phyloP scores from a whole-genome alignment of 2,797 vertebrate genomes.

The Allobates femoralis region DNA sequence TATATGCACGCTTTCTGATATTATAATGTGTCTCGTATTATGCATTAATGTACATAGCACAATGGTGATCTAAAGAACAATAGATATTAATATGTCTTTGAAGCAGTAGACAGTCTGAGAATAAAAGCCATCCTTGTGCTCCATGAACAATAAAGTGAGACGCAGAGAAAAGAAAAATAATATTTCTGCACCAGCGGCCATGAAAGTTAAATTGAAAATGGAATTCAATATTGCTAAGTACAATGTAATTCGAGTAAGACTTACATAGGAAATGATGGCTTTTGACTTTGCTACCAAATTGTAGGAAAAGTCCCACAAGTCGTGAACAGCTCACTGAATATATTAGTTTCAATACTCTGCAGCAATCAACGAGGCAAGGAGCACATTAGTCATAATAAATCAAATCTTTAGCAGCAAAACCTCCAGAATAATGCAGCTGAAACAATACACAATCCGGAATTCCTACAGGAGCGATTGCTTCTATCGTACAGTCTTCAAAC shows the following conservation, averaged over 20 bases:
- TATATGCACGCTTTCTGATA: not conserved
- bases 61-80: not conserved
- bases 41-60: not conserved
- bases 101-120: not conserved
- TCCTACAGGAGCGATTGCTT: constrained; percentile 16
- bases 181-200: constrained; percentile 17
- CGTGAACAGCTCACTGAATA: constrained; percentile 36
- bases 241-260: constrained; percentile 29
- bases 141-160: not conserved
- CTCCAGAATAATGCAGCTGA: constrained; percentile 21
- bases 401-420: constrained; percentile 26
- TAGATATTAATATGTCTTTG: not conserved
- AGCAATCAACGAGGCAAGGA: constrained; percentile 32
- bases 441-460: constrained; percentile 21
- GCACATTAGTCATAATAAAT: constrained; percentile 41
- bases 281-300: constrained; percentile 36
- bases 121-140: not conserved
- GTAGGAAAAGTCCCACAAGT: constrained; percentile 30
- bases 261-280: constrained; percentile 36
- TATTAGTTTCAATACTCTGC: constrained; percentile 35
- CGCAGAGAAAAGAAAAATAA: constrained; percentile 15
- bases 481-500: constrained; percentile 27
- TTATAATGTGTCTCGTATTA: not conserved
- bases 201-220: constrained; percentile 36
- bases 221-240: constrained; percentile 16